A percentile compares a stretch with the other conserved stretches of the same genome.
phyloP scores from a whole-genome alignment of 2,113 vertebrate genomes.

The Falco punctatus region DNA sequence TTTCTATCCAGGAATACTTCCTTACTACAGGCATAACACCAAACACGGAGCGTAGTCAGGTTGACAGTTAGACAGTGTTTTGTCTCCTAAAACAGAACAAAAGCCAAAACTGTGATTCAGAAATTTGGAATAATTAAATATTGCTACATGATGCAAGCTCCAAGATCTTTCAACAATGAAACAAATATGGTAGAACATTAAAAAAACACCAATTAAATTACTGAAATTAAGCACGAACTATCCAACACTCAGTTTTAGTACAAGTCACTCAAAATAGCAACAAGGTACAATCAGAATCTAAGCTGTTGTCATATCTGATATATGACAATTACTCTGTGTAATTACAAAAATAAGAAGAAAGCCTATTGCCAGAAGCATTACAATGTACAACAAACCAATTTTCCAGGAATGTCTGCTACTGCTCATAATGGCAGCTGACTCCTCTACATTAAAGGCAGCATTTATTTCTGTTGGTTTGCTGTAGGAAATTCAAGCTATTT shows the following conservation, averaged over 20 bases:
- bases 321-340: background rate
- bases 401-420: background rate
- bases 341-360: background rate
- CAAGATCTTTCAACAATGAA: background rate
- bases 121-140: background rate
- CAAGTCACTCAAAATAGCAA: background rate
- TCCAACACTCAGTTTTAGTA: background rate
- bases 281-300: background rate
- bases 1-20: slow-evolving; percentile 97
- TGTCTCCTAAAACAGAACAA: slow-evolving; percentile 81
- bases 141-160: background rate
- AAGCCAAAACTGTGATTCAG: background rate
- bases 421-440: background rate
- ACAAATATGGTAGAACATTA: background rate
- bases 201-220: background rate
- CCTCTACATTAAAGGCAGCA: background rate
- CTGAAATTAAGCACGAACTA: background rate
- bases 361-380: background rate
- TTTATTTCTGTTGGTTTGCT: background rate
- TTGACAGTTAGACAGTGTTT: slow-evolving; percentile 96
- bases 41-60: slow-evolving; percentile 95
- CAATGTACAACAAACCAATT: background rate
- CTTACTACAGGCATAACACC: slow-evolving; percentile 97
- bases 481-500: background rate
- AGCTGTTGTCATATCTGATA: background rate